Evolutionary conservation across 2,888 invertebrate genomes (phyloP), one percentile per base, ranked within the genome.

Genomic region (Dryadula phaetusa): DNA sequence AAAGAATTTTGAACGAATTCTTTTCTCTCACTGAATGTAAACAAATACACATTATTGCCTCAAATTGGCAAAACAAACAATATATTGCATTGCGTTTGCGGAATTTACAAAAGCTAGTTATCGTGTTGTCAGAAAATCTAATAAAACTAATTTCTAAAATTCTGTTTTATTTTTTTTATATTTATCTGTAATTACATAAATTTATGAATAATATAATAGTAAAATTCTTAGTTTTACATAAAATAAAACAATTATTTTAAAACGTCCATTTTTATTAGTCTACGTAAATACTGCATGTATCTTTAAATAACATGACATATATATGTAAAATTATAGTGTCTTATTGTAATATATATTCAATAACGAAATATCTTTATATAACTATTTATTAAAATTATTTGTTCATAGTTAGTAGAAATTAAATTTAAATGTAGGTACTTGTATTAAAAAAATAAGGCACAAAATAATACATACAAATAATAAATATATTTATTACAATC

Each of bases 361-460:
- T 20, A 46, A 46, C 10, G 18, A 18, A 46, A 20, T 18, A 8
- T n/a, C n/a, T 5, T 5, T 0, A 5, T 46, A 7, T 12, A 3
- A 18, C 8, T 10, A 20, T 20, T 20, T 12, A 46, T 20, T 20
- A 46, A 18, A 47, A 18, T 12, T 47, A 47, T 47, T 44, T 46
- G 20, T 16, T 46, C 20, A 20, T 28, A 28, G 3, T 34, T 34
- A 1, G 10, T 34, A 5, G 16, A 42, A 18, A 42, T 16, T 2
- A 34, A 8, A 20, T 47, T 22, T 47, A 47, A 47, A 6, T 12
- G 6, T 47, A 47, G 22, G 47, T 22, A 22, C 6, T 14, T 47
- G 47, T 47, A 47, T 47, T 8, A 46, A 47, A 44, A 47, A 20
- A 47, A 47, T 47, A 47, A 47, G 47, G 47, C 47, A 47, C 47